Conservation (phyloP, 2,113 vertebrate species). For the Thunnus maccoyii region DNA sequence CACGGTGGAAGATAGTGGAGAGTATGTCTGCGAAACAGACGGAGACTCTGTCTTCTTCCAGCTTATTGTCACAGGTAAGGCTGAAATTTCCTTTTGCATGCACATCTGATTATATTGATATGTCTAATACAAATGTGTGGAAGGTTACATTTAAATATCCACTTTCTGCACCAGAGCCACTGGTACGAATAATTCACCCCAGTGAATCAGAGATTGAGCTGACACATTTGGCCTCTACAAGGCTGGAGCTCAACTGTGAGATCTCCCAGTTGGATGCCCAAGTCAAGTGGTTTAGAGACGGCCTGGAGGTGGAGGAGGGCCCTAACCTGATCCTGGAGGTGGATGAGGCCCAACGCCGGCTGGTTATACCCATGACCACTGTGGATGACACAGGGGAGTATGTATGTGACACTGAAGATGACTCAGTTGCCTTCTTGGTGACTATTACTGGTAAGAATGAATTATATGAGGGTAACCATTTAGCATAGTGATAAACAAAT, state of each 20-base stretch:
- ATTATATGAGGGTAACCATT: neutral
- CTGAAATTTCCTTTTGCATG: neutral
- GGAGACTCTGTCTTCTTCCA: slow-evolving; percentile 91
- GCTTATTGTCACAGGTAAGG: slow-evolving; percentile 87
- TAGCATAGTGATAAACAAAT: neutral
- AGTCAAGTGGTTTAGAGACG: slow-evolving; percentile 90
- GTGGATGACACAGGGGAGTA: slow-evolving; percentile 88
- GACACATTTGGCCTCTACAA: slow-evolving; percentile 77
- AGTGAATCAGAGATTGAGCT: slow-evolving; percentile 74
- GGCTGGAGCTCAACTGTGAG: slow-evolving; percentile 89
- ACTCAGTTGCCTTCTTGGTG: slow-evolving; percentile 88
- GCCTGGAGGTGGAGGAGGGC: slow-evolving; percentile 85
- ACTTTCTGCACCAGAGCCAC: slow-evolving; percentile 82
- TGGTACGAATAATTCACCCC: slow-evolving; percentile 86
- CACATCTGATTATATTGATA: neutral
- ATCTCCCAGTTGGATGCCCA: slow-evolving; percentile 79
- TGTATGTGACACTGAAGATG: slow-evolving; percentile 87
- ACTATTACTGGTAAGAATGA: slow-evolving; percentile 86
- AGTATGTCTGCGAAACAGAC: slow-evolving; percentile 90
- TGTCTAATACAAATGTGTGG: neutral
- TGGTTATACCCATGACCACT: slow-evolving; percentile 84
- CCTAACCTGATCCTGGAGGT: slow-evolving; percentile 82
- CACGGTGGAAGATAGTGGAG: slow-evolving; percentile 84
- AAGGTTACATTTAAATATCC: neutral
- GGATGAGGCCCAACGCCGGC: slow-evolving; percentile 76